phyloP scores from a whole-genome alignment of 2,113 vertebrate species.

The Brienomyrus longianalis region DNA sequence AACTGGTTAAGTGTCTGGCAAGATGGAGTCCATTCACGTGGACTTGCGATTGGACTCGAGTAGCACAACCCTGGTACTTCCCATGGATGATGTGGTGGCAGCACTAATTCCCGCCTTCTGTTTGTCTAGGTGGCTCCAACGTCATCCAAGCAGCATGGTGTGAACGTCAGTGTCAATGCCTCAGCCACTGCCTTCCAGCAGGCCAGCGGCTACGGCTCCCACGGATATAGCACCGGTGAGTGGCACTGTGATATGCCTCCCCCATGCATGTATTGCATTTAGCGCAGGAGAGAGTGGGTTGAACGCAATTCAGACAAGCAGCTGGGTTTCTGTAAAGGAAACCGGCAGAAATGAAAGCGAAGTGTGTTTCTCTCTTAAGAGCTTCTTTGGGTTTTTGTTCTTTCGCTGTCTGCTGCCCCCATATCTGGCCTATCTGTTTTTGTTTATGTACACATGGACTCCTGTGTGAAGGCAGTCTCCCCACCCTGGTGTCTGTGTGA shows the following conservation, averaged over 20 bases:
- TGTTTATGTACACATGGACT: neutral
- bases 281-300: neutral
- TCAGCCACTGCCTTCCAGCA: constrained; percentile 93
- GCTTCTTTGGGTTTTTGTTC: neutral
- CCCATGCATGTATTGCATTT: neutral
- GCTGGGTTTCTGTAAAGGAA: neutral
- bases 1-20: too few relatives aligned
- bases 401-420: neutral
- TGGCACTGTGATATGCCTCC: neutral
- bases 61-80: too few relatives aligned
- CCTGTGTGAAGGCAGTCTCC: neutral
- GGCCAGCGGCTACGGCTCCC: constrained; percentile 90
- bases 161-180: constrained; percentile 93
- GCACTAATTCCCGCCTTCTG: too few relatives aligned
- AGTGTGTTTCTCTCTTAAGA: neutral
- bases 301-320: neutral
- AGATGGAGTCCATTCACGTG: too few relatives aligned
- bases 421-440: neutral
- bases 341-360: neutral
- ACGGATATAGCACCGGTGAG: constrained; percentile 91
- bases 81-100: too few relatives aligned
- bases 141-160: constrained; percentile 95
- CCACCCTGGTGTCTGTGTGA: neutral
- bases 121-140: constrained; percentile 83
- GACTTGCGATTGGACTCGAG: too few relatives aligned